Percentiles rank a stretch among this genome's conserved stretches.
Conservation (phyloP, 2,888 invertebrate species). For the Hermodice carunculata region DNA sequence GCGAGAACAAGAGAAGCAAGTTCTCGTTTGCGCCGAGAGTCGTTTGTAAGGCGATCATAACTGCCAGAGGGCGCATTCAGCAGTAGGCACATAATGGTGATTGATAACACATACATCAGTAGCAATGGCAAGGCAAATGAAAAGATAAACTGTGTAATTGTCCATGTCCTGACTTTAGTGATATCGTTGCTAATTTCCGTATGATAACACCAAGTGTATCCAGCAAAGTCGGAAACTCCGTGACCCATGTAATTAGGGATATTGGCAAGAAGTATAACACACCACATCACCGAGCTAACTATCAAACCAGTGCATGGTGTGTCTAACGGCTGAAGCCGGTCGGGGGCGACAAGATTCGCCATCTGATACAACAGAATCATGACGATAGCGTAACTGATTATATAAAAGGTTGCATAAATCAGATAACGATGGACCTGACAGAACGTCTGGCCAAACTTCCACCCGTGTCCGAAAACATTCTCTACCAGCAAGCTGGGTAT, state of each 20-base stretch:
- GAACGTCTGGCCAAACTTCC: background rate
- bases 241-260: slow-evolving; percentile 18
- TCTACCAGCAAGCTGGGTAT: slow-evolving; percentile 13
- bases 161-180: background rate
- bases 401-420: slow-evolving; percentile 11
- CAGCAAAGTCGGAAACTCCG: slow-evolving; percentile 12
- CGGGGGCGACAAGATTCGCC: background rate
- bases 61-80: background rate
- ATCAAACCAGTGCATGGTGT: background rate
- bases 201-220: slow-evolving; percentile 11
- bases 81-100: background rate
- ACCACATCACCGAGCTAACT: background rate
- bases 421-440: slow-evolving; percentile 13
- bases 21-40: background rate
- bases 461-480: slow-evolving; percentile 18
- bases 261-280: slow-evolving; percentile 7
- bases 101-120: background rate
- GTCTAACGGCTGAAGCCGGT: background rate
- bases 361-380: background rate
- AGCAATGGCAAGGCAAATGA: slow-evolving; percentile 5
- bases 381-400: slow-evolving; percentile 1
- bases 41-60: slow-evolving; percentile 2
- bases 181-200: background rate
- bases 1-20: background rate
- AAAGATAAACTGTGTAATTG: slow-evolving; percentile 10